Conservation (phyloP, 2,113 vertebrate genomes). For the Tachysurus vachellii region DNA sequence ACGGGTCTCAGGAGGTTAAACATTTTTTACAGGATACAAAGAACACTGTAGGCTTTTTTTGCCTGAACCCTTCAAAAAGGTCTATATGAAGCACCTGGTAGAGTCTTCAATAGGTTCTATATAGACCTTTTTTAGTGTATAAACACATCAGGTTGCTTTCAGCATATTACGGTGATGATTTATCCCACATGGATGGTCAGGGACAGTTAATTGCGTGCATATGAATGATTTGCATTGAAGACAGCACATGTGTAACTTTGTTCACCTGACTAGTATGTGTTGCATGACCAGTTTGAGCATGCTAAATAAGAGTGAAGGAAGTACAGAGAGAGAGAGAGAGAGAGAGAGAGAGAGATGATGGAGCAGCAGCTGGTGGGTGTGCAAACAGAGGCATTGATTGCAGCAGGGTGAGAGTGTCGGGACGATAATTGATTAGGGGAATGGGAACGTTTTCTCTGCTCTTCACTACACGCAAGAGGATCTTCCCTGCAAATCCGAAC, state of each 20-base stretch:
- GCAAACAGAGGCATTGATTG: slow-evolving; percentile 59
- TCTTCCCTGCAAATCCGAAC: slow-evolving; percentile 9
- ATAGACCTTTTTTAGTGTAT: not conserved
- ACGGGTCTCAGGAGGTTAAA: too few species aligned
- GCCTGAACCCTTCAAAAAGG: too few species aligned
- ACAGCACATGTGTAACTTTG: not conserved
- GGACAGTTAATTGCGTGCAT: slow-evolving; percentile 6
- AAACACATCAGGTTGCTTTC: slow-evolving; percentile 17
- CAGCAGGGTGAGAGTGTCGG: slow-evolving; percentile 49
- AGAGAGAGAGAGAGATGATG: slow-evolving; percentile 48
- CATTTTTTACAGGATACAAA: too few species aligned
- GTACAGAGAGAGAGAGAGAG: slow-evolving; percentile 44
- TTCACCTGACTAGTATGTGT: not conserved
- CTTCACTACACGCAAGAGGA: not conserved
- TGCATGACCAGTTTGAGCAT: not conserved
- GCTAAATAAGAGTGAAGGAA: slow-evolving; percentile 42
- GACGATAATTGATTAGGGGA: slow-evolving; percentile 68
- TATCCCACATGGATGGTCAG: not conserved
- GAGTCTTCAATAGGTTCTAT: too few species aligned
- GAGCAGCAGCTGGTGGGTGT: slow-evolving; percentile 60
- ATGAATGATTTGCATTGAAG: not conserved
- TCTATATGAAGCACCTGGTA: too few species aligned
- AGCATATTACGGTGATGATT: not conserved
- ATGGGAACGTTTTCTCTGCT: slow-evolving; percentile 61
- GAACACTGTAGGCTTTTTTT: too few species aligned